Base-by-base conservation (phyloP, 2,888 invertebrate species). In the Stramonita haemastoma region DNA sequence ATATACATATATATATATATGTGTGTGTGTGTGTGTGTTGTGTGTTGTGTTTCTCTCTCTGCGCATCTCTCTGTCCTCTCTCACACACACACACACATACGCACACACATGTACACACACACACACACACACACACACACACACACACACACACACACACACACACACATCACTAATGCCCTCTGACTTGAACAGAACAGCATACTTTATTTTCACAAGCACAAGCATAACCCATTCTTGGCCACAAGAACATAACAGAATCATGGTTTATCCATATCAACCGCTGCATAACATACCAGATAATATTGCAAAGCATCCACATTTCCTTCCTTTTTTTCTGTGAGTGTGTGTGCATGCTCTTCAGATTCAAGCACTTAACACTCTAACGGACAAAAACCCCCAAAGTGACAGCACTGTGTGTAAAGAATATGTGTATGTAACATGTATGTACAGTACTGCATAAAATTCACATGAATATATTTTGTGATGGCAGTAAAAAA, bases 71-170 rank as follows among this genome's bases (percentile, higher is more conserved):
- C n/a, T n/a, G 26, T 22, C 32, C 22, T 5, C 60, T 32, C 22
- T 66, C 34, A 22, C 66, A 86, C 66, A 83, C 83, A 46, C 26
- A 83, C 83, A 86, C 66, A 86, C 86, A 86, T n/a, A 66, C 32
- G 66, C 29, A 34, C 86, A 86, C 66, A 83, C 83, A 83, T 46
- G 46, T 46, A 83, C 8, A 46, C 84, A 84, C 46, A 84, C 56
- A 84, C 56, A 1, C 29, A n/a, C 77, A 77, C 29, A 77, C 77
- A 77, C 77, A 29, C 15, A n/a, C 15, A 26, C 77, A 77, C 77
- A 83, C 22, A 19, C 26, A 22, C 83, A 46, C 46, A 83, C 56
- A 46, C 36, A n/a, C 73, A 73, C 73, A 57, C 57, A 57, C 57
- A 57, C 15, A 57, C 57, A 57, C 11, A 57, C 17, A 77, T 0